A percentile compares a stretch with the other conserved stretches of the same genome.
phyloP scores from a whole-genome alignment of 2,888 invertebrate species.

The Sarcophaga carnaria region DNA sequence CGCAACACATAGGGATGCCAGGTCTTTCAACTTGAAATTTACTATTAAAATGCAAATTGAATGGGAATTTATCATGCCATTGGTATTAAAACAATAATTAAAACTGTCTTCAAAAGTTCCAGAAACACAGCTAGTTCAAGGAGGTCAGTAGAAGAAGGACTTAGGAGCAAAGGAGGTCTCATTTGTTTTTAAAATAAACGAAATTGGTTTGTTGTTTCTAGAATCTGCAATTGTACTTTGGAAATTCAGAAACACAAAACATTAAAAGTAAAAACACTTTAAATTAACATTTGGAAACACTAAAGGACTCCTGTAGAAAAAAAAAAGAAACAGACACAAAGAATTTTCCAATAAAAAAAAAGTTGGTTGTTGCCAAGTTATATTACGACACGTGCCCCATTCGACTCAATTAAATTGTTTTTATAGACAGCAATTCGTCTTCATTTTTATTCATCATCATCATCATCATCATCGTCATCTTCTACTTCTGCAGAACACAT shows the following conservation, averaged over 20 bases:
- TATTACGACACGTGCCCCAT: slow-evolving; percentile 54
- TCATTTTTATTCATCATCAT: neutral
- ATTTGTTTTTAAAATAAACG: too few relatives aligned
- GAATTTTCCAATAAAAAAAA: slow-evolving; percentile 12
- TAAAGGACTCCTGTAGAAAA: neutral
- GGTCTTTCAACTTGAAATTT: too few relatives aligned
- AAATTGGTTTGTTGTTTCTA: too few relatives aligned
- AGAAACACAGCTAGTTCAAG: too few relatives aligned
- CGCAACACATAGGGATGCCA: too few relatives aligned
- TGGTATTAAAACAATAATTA: too few relatives aligned
- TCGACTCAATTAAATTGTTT: slow-evolving; percentile 58
- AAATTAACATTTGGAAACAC: neutral
- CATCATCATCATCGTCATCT: neutral
- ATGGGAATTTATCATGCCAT: too few relatives aligned
- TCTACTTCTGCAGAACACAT: neutral
- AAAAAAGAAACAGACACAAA: neutral
- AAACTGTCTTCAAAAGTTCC: too few relatives aligned
- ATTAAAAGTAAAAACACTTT: neutral
- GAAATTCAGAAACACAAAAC: neutral
- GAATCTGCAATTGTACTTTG: too few relatives aligned
- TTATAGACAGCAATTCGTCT: slow-evolving; percentile 46
- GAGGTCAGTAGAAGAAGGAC: too few relatives aligned
- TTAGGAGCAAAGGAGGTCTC: too few relatives aligned
- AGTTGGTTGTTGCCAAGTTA: slow-evolving; percentile 38
- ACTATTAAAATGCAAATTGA: too few relatives aligned